Evolutionary conservation across 2,888 invertebrate genomes (phyloP).

Genomic region (Melanchra persicariae): DNA sequence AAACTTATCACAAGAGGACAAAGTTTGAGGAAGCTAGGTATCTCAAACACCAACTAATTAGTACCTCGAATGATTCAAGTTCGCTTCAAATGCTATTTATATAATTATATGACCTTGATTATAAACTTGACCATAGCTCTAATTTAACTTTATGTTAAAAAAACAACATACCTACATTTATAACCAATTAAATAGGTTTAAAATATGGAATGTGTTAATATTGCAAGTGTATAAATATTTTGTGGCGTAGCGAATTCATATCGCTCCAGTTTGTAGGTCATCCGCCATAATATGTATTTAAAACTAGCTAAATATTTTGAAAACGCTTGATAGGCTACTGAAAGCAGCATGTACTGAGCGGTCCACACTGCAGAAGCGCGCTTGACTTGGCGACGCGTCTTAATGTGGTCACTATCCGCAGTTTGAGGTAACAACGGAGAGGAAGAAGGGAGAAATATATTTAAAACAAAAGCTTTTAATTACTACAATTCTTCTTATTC

Average conservation of each 20-base stretch:
- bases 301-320: not conserved
- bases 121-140: not conserved
- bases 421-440: no score
- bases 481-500: no score
- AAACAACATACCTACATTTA: not conserved
- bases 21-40: not conserved
- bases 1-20: constrained; percentile 2
- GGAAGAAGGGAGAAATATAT: no score
- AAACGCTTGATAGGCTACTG: no score
- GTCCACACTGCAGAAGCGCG: no score
- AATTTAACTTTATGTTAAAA: constrained; percentile 5
- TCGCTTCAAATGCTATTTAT: not conserved
- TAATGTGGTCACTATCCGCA: no score
- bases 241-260: not conserved
- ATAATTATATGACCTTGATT: not conserved
- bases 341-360: no score
- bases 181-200: not conserved
- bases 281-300: not conserved
- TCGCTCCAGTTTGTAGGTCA: not conserved
- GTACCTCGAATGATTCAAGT: not conserved
- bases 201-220: not conserved
- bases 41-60: constrained; percentile 3
- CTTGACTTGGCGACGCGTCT: no score
- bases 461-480: no score
- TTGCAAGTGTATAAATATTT: not conserved